Evolutionary conservation across 2,888 invertebrate species (phyloP).

Genomic region (Synergus japonicus): DNA sequence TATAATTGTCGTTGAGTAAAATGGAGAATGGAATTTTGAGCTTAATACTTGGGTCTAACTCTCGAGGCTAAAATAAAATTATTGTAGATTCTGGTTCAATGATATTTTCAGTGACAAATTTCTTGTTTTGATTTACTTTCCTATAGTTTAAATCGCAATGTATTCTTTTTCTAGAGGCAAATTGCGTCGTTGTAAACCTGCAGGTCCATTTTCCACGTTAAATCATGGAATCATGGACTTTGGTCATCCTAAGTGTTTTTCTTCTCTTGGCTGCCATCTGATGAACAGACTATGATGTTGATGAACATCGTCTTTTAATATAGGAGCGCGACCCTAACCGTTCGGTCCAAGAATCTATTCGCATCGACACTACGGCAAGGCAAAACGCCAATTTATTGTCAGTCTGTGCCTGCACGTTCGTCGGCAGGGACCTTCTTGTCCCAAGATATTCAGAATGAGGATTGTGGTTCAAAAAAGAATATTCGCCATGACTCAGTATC

Average conservation of each 20-base stretch:
- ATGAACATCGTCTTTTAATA: conserved; percentile 36
- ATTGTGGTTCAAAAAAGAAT: background rate
- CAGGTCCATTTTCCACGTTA: conserved; percentile 25
- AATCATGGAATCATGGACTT: conserved; percentile 26
- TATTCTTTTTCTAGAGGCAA: background rate
- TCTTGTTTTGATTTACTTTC: no score
- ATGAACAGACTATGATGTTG: conserved; percentile 28
- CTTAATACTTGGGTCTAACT: no score
- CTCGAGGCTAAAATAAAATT: no score
- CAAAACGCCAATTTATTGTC: conserved; percentile 18
- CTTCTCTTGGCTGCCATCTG: conserved; percentile 13
- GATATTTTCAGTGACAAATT: no score
- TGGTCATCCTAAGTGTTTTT: conserved; percentile 31
- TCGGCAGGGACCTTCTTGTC: conserved; percentile 22
- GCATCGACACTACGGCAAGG: conserved; percentile 36
- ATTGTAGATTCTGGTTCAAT: no score
- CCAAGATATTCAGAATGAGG: background rate
- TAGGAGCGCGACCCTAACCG: conserved; percentile 40
- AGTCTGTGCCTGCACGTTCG: conserved; percentile 27
- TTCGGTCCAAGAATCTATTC: conserved; percentile 39
- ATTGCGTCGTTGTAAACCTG: conserved; percentile 23
- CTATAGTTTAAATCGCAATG: no score
- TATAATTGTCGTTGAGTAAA: no score
- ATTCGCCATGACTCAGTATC: conserved; percentile 10
- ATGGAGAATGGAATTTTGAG: no score